A percentile compares a stretch with the other conserved stretches of the same genome.
Evolutionary conservation across 2,888 invertebrate species (phyloP).

Genomic region (Stenolophus ochropezus): DNA sequence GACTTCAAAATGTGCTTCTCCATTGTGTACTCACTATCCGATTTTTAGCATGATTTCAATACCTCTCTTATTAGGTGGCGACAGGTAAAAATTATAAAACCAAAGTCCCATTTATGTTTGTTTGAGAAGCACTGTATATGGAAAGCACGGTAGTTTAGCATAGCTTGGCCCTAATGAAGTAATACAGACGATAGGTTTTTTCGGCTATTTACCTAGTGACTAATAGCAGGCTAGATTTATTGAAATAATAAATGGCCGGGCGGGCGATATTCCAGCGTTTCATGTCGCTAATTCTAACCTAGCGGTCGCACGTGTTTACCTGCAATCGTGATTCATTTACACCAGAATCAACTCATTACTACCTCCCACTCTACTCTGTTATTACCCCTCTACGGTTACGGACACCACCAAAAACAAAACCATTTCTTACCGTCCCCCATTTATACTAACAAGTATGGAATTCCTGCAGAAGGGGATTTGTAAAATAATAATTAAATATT

Average conservation of each 20-base stretch:
- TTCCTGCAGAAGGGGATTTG: no score
- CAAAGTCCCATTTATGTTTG: not conserved
- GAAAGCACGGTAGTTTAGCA: not conserved
- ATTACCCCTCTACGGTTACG: not conserved
- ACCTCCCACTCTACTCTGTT: not conserved
- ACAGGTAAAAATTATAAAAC: no score
- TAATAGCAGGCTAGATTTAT: slow-evolving; percentile 50
- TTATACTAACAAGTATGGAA: no score
- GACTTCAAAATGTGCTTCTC: no score
- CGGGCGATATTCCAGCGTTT: slow-evolving; percentile 29
- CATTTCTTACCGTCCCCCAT: no score
- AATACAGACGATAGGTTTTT: slow-evolving; percentile 52
- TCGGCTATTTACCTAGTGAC: slow-evolving; percentile 49
- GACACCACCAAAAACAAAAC: not conserved
- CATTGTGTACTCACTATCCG: no score
- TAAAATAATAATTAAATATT: no score
- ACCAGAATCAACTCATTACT: slow-evolving; percentile 21
- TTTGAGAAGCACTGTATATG: not conserved
- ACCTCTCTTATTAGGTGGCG: no score
- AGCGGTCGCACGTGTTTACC: slow-evolving; percentile 5
- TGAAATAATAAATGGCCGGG: slow-evolving; percentile 51
- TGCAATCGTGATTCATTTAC: slow-evolving; percentile 38
- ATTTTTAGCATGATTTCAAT: no score
- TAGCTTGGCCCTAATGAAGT: slow-evolving; percentile 44
- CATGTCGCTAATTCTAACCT: slow-evolving; percentile 37